Evolutionary conservation across 2,888 invertebrate species (phyloP).

Genomic region (Calliopum simillimum): DNA sequence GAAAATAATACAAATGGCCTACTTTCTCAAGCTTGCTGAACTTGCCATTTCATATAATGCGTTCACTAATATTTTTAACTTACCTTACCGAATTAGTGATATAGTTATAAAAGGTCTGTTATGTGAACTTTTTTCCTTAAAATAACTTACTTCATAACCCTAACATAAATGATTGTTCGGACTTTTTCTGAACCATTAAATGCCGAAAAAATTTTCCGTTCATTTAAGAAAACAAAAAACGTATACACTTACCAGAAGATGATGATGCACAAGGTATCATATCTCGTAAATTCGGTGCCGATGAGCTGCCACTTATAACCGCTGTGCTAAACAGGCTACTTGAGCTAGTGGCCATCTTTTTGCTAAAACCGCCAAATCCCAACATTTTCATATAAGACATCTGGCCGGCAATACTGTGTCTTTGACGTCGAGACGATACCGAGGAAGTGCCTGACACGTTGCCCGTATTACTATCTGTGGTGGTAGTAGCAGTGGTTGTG

Average conservation of each 20-base stretch:
- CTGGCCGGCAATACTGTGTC: slow-evolving; percentile 96
- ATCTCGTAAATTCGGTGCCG: slow-evolving; percentile 89
- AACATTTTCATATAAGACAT: slow-evolving; percentile 93
- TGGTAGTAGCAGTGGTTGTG: slow-evolving; percentile 59
- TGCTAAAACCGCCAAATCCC: slow-evolving; percentile 78
- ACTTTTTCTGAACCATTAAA: slow-evolving; percentile 11
- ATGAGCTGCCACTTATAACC: slow-evolving; percentile 94
- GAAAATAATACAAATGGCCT: too few relatives aligned
- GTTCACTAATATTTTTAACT: too few relatives aligned
- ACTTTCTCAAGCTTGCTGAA: too few relatives aligned
- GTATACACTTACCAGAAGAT: slow-evolving; percentile 75
- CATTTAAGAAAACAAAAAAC: slow-evolving; percentile 9
- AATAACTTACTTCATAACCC: too few relatives aligned
- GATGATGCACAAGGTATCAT: slow-evolving; percentile 84
- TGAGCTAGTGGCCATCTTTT: slow-evolving; percentile 76
- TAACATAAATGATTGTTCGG: background rate
- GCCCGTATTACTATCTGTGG: slow-evolving; percentile 64
- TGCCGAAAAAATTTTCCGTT: slow-evolving; percentile 1
- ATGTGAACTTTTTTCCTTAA: too few relatives aligned
- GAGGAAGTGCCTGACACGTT: slow-evolving; percentile 64
- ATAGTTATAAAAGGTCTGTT: too few relatives aligned
- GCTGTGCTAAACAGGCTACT: slow-evolving; percentile 95
- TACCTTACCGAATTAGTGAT: too few relatives aligned
- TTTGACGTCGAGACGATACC: slow-evolving; percentile 80
- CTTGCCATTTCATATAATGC: too few relatives aligned